These are phyloP conservation scores for Brevimyrus niger DNA, from an alignment of 2,113 vertebrate species.

Conservation along the genomic window DNA sequence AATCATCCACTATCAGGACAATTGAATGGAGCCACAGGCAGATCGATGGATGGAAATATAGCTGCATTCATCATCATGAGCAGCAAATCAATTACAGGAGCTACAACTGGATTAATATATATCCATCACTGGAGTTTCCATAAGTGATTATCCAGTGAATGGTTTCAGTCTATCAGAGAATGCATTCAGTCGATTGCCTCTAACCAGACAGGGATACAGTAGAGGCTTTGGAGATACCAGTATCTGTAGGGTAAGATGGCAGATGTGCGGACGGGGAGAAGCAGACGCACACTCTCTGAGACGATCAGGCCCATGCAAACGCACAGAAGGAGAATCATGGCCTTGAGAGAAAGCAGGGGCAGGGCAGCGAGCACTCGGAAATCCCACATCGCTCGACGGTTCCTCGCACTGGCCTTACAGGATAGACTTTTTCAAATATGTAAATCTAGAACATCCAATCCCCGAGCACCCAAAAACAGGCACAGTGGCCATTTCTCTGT, in stretches of 20 bases:
- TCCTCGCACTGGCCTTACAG: not conserved
- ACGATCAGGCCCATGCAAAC: not conserved
- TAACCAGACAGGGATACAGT: not conserved
- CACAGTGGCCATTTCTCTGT: not conserved
- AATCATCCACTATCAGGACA: not conserved
- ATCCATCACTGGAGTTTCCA: not conserved
- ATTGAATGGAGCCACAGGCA: not conserved
- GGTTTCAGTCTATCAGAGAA: not conserved
- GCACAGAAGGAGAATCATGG: not conserved
- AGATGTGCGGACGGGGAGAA: not conserved
- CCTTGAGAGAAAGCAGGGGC: not conserved
- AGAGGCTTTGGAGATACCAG: not conserved
- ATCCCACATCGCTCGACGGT: not conserved
- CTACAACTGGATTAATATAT: not conserved
- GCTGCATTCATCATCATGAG: not conserved
- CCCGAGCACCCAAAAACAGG: not conserved
- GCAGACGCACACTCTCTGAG: not conserved
- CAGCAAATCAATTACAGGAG: not conserved
- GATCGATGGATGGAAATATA: not conserved
- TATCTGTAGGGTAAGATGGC: not conserved
- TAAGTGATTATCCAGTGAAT: not conserved
- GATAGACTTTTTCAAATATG: not conserved
- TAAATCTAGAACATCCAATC: not conserved
- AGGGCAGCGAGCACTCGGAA: not conserved
- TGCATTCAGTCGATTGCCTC: not conserved